Base-by-base conservation (phyloP, 2,797 vertebrate genomes). In the Chloroceryle inda region DNA sequence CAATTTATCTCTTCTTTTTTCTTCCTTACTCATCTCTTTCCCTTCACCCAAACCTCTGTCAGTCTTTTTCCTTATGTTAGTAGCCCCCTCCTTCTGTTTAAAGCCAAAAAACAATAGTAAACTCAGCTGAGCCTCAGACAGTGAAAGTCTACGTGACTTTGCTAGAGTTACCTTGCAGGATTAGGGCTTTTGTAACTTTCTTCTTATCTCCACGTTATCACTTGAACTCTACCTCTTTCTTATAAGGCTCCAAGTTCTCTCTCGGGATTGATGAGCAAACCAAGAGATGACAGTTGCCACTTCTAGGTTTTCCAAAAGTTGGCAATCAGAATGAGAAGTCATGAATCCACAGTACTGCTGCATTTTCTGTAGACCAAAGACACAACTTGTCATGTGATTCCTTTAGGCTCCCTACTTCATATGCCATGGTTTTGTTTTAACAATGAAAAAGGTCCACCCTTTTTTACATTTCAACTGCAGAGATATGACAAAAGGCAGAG, bases 401-500 rank as follows among this genome's bases (percentile, higher is more conserved):
- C 93, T 92, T 85, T 31, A 73, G 85, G 71, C 31, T 53, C 90
- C 78, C 92, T 85, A 79, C 90, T 72, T 96, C 92, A 93, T 80
- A 94, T 91, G 94, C 83, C 15, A 7, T 59, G 53, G 22, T 92
- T 96, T 95, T 91, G 88, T 94, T 97, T 94, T 92, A 97, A 97
- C 91, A 97, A 89, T 96, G 92, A 94, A 96, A 97, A 97, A 85
- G 72, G 89, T 91, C 96, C 95, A 88, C 94, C 80, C 84, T 96
- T 95, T 97, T 96, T 96, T 95, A 90, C 89, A 89, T 92, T 95
- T 96, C 88, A 73, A 0, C 74, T 89, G 86, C 84, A 72, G 86
- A 97, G 96, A 90, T 90, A 96, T 86, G 92, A 97, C 93, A 97
- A 97, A 98, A 98, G 95, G 95, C 90, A 97, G 93, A 96, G 94